Percentiles rank a stretch among this genome's conserved stretches.
phyloP scores from a whole-genome alignment of 2,797 vertebrate genomes.

The Scleropages formosus region DNA sequence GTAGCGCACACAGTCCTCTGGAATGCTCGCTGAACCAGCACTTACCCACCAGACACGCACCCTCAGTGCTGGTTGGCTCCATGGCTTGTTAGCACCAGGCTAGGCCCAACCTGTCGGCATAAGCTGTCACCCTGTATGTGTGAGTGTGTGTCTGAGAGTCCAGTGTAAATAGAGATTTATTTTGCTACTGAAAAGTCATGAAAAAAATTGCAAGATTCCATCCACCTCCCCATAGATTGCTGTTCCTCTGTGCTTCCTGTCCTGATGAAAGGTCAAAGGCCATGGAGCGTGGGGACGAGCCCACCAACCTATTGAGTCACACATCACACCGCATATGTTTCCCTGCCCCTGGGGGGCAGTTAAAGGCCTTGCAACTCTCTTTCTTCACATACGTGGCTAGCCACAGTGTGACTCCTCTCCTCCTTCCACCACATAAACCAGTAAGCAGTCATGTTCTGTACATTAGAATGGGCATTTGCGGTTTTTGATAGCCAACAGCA shows the following conservation, averaged over 20 bases:
- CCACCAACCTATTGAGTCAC: not conserved
- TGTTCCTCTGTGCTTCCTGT: slow-evolving; percentile 48
- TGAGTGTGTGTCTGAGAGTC: slow-evolving; percentile 60
- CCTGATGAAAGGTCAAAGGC: slow-evolving; percentile 41
- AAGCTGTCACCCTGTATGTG: slow-evolving; percentile 64
- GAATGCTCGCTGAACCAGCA: slow-evolving; percentile 66
- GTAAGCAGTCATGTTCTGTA: too few species aligned
- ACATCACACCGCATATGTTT: not conserved
- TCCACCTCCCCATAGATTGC: slow-evolving; percentile 23
- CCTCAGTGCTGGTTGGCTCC: slow-evolving; percentile 40
- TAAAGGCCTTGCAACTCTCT: too few species aligned
- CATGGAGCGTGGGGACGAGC: slow-evolving; percentile 19
- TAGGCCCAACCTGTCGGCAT: slow-evolving; percentile 41
- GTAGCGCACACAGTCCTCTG: slow-evolving; percentile 58
- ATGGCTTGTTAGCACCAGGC: slow-evolving; percentile 36
- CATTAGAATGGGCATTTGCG: too few species aligned
- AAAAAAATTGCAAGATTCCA: slow-evolving; percentile 13
- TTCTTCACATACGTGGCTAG: too few species aligned
- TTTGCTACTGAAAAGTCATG: slow-evolving; percentile 52
- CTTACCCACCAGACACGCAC: slow-evolving; percentile 61
- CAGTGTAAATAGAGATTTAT: slow-evolving; percentile 61
- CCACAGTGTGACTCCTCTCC: too few species aligned
- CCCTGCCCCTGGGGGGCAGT: too few species aligned
- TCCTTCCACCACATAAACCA: too few species aligned
- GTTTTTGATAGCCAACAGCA: too few species aligned